These are phyloP conservation scores for Hyles euphorbiae DNA, from an alignment of 1,140 invertebrate species.

Conservation along the genomic window DNA sequence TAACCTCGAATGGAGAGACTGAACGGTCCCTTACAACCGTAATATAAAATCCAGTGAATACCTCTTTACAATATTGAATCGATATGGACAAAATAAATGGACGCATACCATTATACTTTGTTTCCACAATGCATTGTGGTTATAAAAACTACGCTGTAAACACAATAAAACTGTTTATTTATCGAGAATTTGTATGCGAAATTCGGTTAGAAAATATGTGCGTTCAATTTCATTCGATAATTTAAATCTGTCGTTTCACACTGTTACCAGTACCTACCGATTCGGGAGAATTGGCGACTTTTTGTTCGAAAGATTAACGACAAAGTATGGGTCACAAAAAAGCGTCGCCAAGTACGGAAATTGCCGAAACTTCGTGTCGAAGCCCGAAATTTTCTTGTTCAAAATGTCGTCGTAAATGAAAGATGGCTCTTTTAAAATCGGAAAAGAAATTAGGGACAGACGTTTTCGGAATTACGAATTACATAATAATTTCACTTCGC, in stretches of 20 bases:
- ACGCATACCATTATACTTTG: slow-evolving; percentile 12
- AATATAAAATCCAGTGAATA: slow-evolving; percentile 46
- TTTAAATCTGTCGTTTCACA: slow-evolving; percentile 64
- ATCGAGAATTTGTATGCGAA: not conserved
- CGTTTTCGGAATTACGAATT: slow-evolving; percentile 67
- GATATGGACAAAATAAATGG: slow-evolving; percentile 25
- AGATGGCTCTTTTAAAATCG: slow-evolving; percentile 71
- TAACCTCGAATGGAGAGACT: slow-evolving; percentile 43
- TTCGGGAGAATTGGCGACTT: slow-evolving; percentile 49
- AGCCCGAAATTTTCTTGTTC: slow-evolving; percentile 68
- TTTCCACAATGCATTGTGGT: slow-evolving; percentile 10
- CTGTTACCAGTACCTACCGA: slow-evolving; percentile 46
- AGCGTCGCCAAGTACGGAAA: slow-evolving; percentile 63
- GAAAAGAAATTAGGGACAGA: slow-evolving; percentile 71
- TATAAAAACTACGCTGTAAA: not conserved
- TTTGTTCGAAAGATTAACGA: slow-evolving; percentile 71
- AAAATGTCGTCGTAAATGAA: slow-evolving; percentile 71
- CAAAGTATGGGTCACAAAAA: slow-evolving; percentile 67
- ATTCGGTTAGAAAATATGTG: slow-evolving; percentile 8
- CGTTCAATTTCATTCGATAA: slow-evolving; percentile 42
- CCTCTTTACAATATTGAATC: slow-evolving; percentile 43
- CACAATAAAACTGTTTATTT: not conserved
- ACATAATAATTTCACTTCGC: slow-evolving; percentile 46
- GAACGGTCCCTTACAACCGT: slow-evolving; percentile 46
- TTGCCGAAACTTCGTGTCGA: slow-evolving; percentile 71